Evolutionary conservation across 2,113 vertebrate genomes (phyloP), one percentile per base, ranked within the genome.

Genomic region (Serilophus lunatus): DNA sequence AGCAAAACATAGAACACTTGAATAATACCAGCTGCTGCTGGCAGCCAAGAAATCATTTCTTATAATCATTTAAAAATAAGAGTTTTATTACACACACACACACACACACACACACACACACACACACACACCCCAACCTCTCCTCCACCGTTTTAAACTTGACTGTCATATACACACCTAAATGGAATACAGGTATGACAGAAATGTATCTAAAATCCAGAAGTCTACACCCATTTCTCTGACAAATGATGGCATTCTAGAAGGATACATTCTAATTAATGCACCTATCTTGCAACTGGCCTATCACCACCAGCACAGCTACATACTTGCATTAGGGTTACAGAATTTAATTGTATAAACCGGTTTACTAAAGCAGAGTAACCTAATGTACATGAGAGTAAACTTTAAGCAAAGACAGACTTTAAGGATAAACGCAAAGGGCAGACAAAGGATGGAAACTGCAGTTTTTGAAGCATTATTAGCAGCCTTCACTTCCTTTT

Each of bases 21-120:
- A 97, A 97, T 97, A 97, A 96, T 87, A 97, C 89, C 96, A 96
- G 95, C 90, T 97, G 87, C 94, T 95, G 45, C 79, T 97, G 77
- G 89, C 95, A 96, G 94, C 90, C 90, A 96, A 63, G 50, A 95
- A 96, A 94, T 92, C 3, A 68, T 88, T 96, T 92, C 66, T 69
- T 92, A 93, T 82, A 96, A 90, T 44, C 64, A 89, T 36, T 91
- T 91, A 45, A 68, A 92, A 77, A 11, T 18, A 84, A n/a, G n/a
- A n/a, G n/a, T n/a, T n/a, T n/a, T n/a, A n/a, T n/a, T n/a, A n/a
- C n/a, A n/a, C n/a, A n/a, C n/a, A n/a, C n/a, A n/a, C n/a, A n/a
- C n/a, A n/a, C n/a, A n/a, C n/a, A n/a, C n/a, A n/a, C n/a, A n/a
- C n/a, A n/a, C n/a, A n/a, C n/a, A n/a, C n/a, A n/a, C n/a, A n/a